Evolutionary conservation across 92 coral and sea anemone species (phyloP).

Genomic region (Isaurus tuberculatus): DNA sequence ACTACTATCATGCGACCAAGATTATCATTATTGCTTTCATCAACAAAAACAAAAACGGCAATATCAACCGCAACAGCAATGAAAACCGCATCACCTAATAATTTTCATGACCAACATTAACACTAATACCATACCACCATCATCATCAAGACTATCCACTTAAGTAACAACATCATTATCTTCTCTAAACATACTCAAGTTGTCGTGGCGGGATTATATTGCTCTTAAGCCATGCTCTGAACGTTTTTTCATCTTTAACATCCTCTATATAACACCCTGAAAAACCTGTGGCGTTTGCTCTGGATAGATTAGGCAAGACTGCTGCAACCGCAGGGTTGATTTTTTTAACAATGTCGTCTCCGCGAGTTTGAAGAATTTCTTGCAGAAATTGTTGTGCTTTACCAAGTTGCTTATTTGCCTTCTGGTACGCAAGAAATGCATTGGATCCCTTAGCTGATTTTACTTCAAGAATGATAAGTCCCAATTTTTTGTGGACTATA

Average conservation of each 20-base stretch:
- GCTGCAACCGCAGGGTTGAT: background rate
- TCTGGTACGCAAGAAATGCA: background rate
- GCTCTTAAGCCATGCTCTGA: constrained; percentile 14
- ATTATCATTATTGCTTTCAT: background rate
- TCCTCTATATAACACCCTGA: constrained; percentile 25
- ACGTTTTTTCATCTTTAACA: background rate
- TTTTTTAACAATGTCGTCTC: background rate
- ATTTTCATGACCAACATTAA: background rate
- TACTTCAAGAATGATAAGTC: constrained; percentile 7
- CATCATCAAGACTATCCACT: background rate
- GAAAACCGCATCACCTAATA: background rate
- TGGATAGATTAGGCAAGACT: background rate
- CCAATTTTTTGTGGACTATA: background rate
- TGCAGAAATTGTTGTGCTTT: background rate
- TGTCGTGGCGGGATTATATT: constrained; percentile 2
- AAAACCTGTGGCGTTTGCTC: background rate
- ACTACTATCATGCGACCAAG: too few relatives aligned
- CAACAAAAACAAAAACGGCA: background rate
- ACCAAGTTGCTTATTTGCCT: background rate
- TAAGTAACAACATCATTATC: background rate
- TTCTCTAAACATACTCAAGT: background rate
- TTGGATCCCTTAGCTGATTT: background rate
- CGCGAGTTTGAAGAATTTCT: background rate
- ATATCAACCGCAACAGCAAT: background rate
- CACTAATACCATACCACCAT: background rate